Conservation (phyloP, 2,888 invertebrate genomes). For the Arrhopalites spinosus region DNA sequence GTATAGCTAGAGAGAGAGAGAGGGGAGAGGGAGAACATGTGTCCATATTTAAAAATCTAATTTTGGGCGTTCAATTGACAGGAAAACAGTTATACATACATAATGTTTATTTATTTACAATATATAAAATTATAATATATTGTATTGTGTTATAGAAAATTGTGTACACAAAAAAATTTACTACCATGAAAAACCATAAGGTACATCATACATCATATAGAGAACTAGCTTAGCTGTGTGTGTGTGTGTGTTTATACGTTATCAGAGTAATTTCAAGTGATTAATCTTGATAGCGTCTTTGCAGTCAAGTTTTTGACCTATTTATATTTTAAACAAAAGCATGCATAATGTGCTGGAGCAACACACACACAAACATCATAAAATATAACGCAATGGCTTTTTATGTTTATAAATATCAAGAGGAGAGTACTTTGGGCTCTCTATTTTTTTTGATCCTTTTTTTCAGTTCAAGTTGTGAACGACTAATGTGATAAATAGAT, state of each 20-base stretch:
- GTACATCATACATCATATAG: not conserved
- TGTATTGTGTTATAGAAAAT: too few relatives aligned
- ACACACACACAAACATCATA: too few relatives aligned
- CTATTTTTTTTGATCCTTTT: too few relatives aligned
- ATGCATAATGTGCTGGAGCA: not conserved
- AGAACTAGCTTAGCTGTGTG: not conserved
- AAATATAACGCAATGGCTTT: not conserved
- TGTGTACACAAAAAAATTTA: too few relatives aligned
- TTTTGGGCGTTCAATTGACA: conserved; percentile 4
- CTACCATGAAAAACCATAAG: not conserved
- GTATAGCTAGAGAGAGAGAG: too few relatives aligned
- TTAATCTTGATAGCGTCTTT: conserved; percentile 32
- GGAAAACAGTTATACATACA: not conserved
- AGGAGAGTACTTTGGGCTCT: not conserved
- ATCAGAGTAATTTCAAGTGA: conserved; percentile 25
- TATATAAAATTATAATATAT: too few relatives aligned
- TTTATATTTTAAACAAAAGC: conserved; percentile 11
- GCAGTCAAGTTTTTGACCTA: conserved; percentile 36
- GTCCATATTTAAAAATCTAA: not conserved
- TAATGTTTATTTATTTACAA: too few relatives aligned
- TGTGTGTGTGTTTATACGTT: conserved; percentile 10
- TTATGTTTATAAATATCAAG: not conserved
- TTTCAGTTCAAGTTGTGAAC: too few relatives aligned
- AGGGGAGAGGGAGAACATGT: not conserved
- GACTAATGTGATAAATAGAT: too few relatives aligned